Evolutionary conservation across 2,113 vertebrate species (phyloP).

Genomic region (Prunella himalayana): DNA sequence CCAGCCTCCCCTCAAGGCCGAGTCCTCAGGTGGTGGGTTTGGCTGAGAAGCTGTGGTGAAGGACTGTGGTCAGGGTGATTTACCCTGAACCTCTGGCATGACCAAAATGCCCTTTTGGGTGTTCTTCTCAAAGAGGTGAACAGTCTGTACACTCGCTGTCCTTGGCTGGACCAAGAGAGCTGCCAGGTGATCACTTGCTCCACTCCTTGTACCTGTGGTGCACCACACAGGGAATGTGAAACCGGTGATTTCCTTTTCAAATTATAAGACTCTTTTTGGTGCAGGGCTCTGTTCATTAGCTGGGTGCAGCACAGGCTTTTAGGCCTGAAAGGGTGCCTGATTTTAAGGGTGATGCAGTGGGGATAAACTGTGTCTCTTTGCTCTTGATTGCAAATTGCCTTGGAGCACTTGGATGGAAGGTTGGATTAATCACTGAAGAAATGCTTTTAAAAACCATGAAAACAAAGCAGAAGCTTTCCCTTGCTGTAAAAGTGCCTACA

Average conservation of each 20-base stretch:
- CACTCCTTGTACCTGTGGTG: fast-evolving
- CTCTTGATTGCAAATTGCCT: background rate
- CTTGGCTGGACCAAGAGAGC: background rate
- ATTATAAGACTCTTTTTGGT: background rate
- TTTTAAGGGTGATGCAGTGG: background rate
- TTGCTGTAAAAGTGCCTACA: background rate
- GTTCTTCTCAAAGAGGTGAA: background rate
- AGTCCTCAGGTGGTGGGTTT: background rate
- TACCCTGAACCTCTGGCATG: too few relatives aligned
- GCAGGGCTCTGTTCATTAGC: background rate
- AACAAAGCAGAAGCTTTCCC: background rate
- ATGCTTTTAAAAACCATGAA: background rate
- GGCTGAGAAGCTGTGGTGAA: background rate
- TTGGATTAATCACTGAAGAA: background rate
- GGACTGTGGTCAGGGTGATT: background rate
- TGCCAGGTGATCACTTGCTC: background rate
- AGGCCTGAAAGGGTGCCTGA: background rate
- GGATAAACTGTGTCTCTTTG: background rate
- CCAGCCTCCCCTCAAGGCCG: background rate
- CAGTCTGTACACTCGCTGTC: background rate
- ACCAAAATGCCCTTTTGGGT: background rate
- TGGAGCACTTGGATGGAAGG: background rate
- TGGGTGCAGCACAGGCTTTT: background rate
- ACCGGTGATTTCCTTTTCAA: background rate
- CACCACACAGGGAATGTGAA: background rate